phyloP scores from a whole-genome alignment of 1,140 invertebrate genomes.

The Diorhabda elongata region DNA sequence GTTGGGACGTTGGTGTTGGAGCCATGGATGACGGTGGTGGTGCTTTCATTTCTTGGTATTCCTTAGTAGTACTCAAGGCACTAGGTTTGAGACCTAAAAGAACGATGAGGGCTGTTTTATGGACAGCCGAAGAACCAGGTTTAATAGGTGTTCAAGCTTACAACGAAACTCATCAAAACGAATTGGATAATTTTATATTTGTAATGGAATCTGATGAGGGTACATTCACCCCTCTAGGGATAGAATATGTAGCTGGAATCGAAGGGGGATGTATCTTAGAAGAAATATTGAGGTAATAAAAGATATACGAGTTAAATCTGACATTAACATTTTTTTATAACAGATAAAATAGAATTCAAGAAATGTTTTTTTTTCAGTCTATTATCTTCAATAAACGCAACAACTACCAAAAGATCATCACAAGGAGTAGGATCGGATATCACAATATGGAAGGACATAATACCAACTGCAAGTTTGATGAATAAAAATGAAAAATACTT shows the following conservation, averaged over 20 bases:
- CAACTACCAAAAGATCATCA: conserved; percentile 42
- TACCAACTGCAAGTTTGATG: conserved; percentile 63
- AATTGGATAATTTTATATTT: conserved; percentile 62
- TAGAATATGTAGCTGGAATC: conserved; percentile 56
- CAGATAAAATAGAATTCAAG: too few relatives aligned
- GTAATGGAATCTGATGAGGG: conserved; percentile 81
- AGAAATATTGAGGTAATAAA: conserved; percentile 56
- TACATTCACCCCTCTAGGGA: conserved; percentile 68
- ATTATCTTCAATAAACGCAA: conserved; percentile 53
- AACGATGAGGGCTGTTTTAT: conserved; percentile 72
- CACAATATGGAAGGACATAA: conserved; percentile 52
- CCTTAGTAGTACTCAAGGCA: conserved; percentile 63
- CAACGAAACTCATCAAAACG: conserved; percentile 56
- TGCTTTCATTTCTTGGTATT: conserved; percentile 73
- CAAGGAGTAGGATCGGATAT: conserved; percentile 60
- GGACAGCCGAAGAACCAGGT: conserved; percentile 79
- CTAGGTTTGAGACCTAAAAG: conserved; percentile 66
- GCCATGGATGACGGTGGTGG: conserved; percentile 86
- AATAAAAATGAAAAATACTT: conserved; percentile 72
- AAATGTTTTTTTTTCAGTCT: conserved; percentile 43
- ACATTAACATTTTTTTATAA: too few relatives aligned
- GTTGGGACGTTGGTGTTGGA: conserved; percentile 83
- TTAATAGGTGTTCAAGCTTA: conserved; percentile 64
- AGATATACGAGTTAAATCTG: not conserved
- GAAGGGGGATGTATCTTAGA: conserved; percentile 60